These are phyloP conservation scores for Seriola dumerili DNA, from an alignment of 2,113 vertebrate species.

Conservation along the genomic window DNA sequence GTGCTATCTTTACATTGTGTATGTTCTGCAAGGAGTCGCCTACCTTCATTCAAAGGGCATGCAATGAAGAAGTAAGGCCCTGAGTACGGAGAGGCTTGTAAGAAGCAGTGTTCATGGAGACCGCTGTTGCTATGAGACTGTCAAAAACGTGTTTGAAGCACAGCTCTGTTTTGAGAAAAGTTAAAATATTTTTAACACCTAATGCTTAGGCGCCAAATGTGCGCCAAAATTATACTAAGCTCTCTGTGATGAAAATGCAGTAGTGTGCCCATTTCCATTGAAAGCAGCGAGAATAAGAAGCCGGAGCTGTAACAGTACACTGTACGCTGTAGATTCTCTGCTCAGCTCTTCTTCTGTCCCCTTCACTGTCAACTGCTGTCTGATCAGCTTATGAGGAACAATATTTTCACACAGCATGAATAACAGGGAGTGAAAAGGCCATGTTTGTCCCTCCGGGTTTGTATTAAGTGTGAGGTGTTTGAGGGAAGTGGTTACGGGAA, in stretches of 20 bases:
- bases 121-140: constrained; percentile 77
- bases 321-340: constrained; percentile 15
- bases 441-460: constrained; percentile 35
- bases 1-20: constrained; percentile 72
- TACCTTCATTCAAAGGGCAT: constrained; percentile 63
- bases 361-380: constrained; percentile 27
- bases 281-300: constrained; percentile 25
- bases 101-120: constrained; percentile 52
- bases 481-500: background rate
- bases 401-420: constrained; percentile 26
- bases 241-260: constrained; percentile 12
- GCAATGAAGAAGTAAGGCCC: constrained; percentile 40
- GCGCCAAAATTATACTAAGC: constrained; percentile 38
- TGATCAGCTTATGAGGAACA: constrained; percentile 33
- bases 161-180: constrained; percentile 50
- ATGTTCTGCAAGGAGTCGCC: constrained; percentile 58
- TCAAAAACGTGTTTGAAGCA: constrained; percentile 49
- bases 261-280: background rate
- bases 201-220: constrained; percentile 18
- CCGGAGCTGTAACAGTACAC: background rate
- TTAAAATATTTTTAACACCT: constrained; percentile 62
- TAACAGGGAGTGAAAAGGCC: constrained; percentile 41
- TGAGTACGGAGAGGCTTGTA: constrained; percentile 48
- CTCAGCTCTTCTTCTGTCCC: constrained; percentile 8
- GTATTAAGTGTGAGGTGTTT: constrained; percentile 9